Evolutionary conservation across 1,140 invertebrate genomes (phyloP).

Genomic region (Cydia pomonella): DNA sequence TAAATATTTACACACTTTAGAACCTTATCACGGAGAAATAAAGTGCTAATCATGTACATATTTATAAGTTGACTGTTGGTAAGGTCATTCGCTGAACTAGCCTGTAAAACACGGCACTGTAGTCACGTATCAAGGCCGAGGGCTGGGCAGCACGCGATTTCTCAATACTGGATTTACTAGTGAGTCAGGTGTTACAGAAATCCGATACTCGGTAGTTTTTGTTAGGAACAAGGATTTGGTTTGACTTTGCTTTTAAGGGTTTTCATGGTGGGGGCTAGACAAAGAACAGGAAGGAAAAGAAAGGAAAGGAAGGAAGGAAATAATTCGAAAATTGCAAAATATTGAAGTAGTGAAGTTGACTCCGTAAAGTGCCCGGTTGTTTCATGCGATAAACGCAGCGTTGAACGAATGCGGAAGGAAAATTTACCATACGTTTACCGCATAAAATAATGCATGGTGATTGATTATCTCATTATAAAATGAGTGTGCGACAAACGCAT

Average conservation of each 20-base stretch:
- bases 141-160: not conserved
- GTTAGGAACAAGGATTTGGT: not conserved
- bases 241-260: not conserved
- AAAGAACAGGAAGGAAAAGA: no score
- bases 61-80: not conserved
- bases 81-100: conserved; percentile 16
- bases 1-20: not conserved
- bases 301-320: no score
- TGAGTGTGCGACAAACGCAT: no score
- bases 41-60: not conserved
- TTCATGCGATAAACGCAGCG: no score
- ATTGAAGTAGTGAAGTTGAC: no score
- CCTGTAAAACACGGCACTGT: conserved; percentile 10
- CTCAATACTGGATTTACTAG: conserved; percentile 10
- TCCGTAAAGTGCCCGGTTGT: no score
- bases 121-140: not conserved
- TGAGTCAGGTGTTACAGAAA: conserved; percentile 2
- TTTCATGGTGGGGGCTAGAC: not conserved
- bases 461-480: no score
- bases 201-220: not conserved
- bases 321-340: not conserved
- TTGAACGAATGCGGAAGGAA: no score
- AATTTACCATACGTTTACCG: no score
- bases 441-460: no score
- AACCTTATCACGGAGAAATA: not conserved